Evolutionary conservation across 1,140 invertebrate genomes (phyloP), one percentile per base, ranked within the genome.

Genomic region (Bradysia coprophila): DNA sequence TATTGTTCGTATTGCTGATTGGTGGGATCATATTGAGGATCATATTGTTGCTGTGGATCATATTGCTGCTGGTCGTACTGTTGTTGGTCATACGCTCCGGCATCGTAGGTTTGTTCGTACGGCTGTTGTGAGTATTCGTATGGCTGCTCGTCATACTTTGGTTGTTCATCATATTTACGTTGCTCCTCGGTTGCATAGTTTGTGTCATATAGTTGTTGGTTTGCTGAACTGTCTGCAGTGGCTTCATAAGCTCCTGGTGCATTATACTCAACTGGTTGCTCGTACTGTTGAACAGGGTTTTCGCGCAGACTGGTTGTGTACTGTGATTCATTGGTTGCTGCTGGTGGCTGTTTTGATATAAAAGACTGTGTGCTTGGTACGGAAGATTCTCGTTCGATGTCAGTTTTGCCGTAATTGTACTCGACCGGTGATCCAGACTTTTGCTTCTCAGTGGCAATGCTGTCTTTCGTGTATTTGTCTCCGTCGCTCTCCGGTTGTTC

Each of bases 81-180:
- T n/a, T 55, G 47, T 33, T 48, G 36, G 40, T 52, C 48, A n/a
- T 48, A 46, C 34, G 48, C 43, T 31, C 43, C 47, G 39, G 48
- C 43, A 22, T 43, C 45, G 39, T 45, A 45, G 40, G 48, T 36
- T 20, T 40, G 38, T 18, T 40, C 47, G 40, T 55, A 56, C 20
- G 53, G 47, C 20, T 51, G 38, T 37, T 52, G 48, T 9, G 46
- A 46, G 34, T 50, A 40, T 19, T 43, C 43, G 23, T 55, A 52
- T 32, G 49, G 47, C 19, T 55, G 49, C 38, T 45, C 43, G 32
- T 49, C 45, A 33, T 49, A 45, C 15, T 48, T 41, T 45, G 38
- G 37, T 18, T 38, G n/a, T 8, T 34, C 32, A 13, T 15, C 13
- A 13, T 34, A 34, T 34, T 34, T 11, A 16, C 18, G 13, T 15